Evolutionary conservation across 2,113 vertebrate species (phyloP).

Genomic region (Turdus rufiventris): DNA sequence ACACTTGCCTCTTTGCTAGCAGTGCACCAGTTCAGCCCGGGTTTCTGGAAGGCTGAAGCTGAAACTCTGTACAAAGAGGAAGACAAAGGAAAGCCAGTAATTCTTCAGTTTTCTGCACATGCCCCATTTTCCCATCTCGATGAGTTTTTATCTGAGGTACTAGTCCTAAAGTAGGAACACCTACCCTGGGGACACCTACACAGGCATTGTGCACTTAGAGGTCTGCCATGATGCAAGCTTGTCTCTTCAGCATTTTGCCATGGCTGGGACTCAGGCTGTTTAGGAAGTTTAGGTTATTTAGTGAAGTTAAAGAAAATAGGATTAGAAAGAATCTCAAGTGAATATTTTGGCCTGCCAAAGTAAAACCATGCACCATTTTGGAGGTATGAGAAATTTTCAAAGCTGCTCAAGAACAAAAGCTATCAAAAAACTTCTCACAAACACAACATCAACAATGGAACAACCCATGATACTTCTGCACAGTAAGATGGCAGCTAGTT

Average conservation of each 20-base stretch:
- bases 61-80: background rate
- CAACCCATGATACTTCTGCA: background rate
- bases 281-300: background rate
- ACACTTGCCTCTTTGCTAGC: background rate
- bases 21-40: background rate
- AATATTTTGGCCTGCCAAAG: background rate
- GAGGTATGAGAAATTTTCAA: background rate
- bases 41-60: background rate
- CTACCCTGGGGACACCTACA: background rate
- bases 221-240: background rate
- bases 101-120: background rate
- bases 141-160: background rate
- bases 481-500: background rate
- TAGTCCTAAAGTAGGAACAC: background rate
- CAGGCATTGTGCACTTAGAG: background rate
- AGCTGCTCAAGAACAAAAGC: background rate
- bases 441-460: background rate
- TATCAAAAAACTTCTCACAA: background rate
- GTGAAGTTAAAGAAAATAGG: background rate
- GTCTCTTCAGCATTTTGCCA: background rate
- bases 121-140: background rate
- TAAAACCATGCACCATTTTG: background rate
- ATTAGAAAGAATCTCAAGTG: background rate
- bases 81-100: background rate
- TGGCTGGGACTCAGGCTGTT: background rate